Percentiles rank a stretch among this genome's conserved stretches.
phyloP scores from a whole-genome alignment of 2,888 invertebrate genomes.

The Biston stratarius region DNA sequence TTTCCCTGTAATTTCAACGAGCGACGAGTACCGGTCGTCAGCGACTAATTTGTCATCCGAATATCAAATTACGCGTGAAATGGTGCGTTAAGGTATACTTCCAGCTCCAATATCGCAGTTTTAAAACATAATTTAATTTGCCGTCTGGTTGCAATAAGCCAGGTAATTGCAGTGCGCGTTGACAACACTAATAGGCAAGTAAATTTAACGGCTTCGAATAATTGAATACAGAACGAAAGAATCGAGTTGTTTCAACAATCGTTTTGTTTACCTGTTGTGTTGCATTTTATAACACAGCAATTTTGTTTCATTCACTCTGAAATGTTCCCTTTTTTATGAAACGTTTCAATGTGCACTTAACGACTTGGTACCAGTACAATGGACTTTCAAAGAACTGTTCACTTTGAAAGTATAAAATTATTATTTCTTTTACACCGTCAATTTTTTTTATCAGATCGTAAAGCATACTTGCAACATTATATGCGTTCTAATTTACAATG shows the following conservation, averaged over 20 bases:
- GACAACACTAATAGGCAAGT: slow-evolving; percentile 71
- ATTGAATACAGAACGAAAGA: slow-evolving; percentile 35
- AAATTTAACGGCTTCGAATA: slow-evolving; percentile 68
- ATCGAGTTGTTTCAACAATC: slow-evolving; percentile 25
- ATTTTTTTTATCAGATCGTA: slow-evolving; percentile 11
- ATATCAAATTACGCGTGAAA: slow-evolving; percentile 85
- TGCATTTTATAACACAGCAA: slow-evolving; percentile 22
- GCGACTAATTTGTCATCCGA: slow-evolving; percentile 82
- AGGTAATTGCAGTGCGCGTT: slow-evolving; percentile 68
- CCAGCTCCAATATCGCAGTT: slow-evolving; percentile 69
- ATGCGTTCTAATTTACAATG: neutral
- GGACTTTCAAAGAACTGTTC: slow-evolving; percentile 23
- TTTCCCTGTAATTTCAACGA: slow-evolving; percentile 78
- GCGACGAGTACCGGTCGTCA: slow-evolving; percentile 63
- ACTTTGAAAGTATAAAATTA: slow-evolving; percentile 15
- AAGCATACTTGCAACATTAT: neutral
- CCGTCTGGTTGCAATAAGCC: slow-evolving; percentile 65
- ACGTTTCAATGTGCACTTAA: slow-evolving; percentile 23
- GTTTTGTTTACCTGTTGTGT: slow-evolving; percentile 25
- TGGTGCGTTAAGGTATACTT: slow-evolving; percentile 79
- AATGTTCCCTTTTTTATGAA: slow-evolving; percentile 20
- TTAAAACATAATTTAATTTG: slow-evolving; percentile 80
- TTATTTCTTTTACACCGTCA: slow-evolving; percentile 22
- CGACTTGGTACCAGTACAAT: slow-evolving; percentile 25
- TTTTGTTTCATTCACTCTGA: slow-evolving; percentile 22